A percentile compares a stretch with the other conserved stretches of the same genome.
Evolutionary conservation across 2,888 invertebrate genomes (phyloP).

Genomic region (Caenorhabditis virilis): DNA sequence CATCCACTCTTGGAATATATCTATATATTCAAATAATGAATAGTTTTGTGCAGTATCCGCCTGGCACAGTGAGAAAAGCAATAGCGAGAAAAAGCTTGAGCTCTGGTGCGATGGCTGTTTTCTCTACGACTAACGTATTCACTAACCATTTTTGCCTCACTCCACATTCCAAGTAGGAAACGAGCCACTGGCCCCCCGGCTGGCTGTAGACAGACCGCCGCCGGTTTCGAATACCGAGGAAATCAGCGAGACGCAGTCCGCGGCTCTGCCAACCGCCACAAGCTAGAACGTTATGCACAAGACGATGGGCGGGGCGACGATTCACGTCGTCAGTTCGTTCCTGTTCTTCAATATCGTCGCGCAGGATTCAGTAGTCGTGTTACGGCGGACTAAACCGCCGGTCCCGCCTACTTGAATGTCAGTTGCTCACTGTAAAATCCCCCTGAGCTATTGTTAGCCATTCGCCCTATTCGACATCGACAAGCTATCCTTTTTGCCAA

Average conservation of each 20-base stretch:
- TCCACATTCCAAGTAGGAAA: conserved; percentile 33
- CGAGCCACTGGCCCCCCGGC: conserved; percentile 21
- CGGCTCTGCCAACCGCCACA: not conserved
- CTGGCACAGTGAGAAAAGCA: conserved; percentile 20
- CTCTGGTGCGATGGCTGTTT: conserved; percentile 14
- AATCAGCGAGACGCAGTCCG: conserved; percentile 27
- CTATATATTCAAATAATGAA: conserved; percentile 10
- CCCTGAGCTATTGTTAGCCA: too few relatives aligned
- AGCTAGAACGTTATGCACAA: conserved; percentile 1
- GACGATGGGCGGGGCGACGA: conserved; percentile 1
- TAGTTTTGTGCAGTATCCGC: conserved; percentile 25
- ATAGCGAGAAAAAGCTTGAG: conserved; percentile 18
- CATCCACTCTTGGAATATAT: not conserved
- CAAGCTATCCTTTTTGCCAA: not conserved
- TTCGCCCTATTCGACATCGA: too few relatives aligned
- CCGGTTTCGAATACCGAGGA: conserved; percentile 8
- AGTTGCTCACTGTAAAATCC: too few relatives aligned
- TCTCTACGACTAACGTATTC: conserved; percentile 33
- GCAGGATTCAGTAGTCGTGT: not conserved
- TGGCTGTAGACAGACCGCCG: conserved; percentile 5
- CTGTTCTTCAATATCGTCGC: not conserved
- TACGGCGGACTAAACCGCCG: not conserved
- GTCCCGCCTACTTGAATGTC: not conserved
- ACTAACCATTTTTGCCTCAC: conserved; percentile 13
- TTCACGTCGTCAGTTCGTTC: too few relatives aligned